Conservation (phyloP, 1,140 invertebrate species). For the Lepidurus apus region DNA sequence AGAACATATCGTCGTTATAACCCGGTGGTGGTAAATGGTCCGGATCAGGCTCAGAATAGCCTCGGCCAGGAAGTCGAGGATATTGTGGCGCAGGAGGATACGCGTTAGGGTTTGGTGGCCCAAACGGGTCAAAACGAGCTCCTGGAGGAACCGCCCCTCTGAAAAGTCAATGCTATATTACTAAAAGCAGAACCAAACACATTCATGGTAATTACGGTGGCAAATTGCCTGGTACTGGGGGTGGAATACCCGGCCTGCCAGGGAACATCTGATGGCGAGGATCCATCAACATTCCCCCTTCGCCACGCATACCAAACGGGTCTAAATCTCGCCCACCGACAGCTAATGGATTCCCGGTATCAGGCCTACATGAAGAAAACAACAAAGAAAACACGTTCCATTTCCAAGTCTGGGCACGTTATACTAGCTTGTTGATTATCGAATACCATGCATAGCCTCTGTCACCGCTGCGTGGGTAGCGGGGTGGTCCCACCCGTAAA, state of each 20-base stretch:
- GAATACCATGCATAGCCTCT: constrained; percentile 22
- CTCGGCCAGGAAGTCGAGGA: constrained; percentile 25
- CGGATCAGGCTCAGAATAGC: constrained; percentile 54
- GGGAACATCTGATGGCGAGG: constrained; percentile 47
- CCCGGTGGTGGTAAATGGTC: constrained; percentile 64
- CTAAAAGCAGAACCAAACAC: background rate
- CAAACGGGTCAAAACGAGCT: constrained; percentile 75
- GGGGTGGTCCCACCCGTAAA: background rate
- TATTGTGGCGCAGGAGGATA: constrained; percentile 39
- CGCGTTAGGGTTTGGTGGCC: constrained; percentile 54
- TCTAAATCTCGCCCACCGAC: constrained; percentile 66
- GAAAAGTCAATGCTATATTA: constrained; percentile 39
- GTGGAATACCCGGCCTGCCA: constrained; percentile 37
- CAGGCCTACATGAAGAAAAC: constrained; percentile 36
- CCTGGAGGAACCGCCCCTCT: constrained; percentile 65
- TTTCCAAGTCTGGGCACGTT: background rate
- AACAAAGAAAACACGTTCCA: background rate
- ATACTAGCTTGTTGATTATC: background rate
- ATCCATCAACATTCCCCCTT: constrained; percentile 69
- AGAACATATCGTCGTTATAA: constrained; percentile 67
- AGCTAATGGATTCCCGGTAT: constrained; percentile 45
- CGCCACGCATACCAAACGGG: constrained; percentile 55
- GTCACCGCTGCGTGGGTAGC: constrained; percentile 20
- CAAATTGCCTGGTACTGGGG: constrained; percentile 37
- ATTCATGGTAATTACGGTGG: constrained; percentile 34